Base-by-base conservation (phyloP, 1,140 invertebrate species). In the Drosophila pallidifrons region DNA sequence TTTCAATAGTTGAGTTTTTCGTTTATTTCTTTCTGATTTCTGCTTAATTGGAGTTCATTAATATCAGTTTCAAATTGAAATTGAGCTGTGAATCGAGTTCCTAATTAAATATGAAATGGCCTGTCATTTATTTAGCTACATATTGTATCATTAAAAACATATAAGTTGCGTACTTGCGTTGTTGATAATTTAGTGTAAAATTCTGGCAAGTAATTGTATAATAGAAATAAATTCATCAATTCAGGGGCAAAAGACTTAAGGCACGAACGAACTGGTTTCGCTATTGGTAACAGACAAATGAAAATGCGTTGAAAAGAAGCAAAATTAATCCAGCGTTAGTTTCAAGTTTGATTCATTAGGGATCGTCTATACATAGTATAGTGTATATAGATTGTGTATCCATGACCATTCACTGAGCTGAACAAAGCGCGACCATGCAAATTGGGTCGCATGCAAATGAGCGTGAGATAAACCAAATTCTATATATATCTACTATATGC, bases 11-110 rank as follows among this genome's bases (percentile, higher is more conserved):
- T 25, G 20, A 25, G 20, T 55, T 74, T 63, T 75, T 45, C 30
- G n/a, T 1, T n/a, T 71, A 25, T 51, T 11, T 66, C 5, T 38
- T 13, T 52, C 25, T 46, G 52, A 46, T 79, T 65, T 52, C 52
- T 41, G 75, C 79, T 88, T 89, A 88, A 88, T 83, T 88, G 68
- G 74, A 89, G 69, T 88, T 89, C 85, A 88, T 83, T 88, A 83
- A 83, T 70, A 83, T 87, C 25, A 59, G 71, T 70, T 86, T 82
- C 51, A 74, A 59, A 60, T 65, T 66, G 61, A 85, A 75, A 81
- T 79, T 49, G 83, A 86, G 79, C 66, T 65, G 67, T 61, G 46
- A 87, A 83, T 88, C 52, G 66, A 78, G 57, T 52, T 73, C 54
- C 75, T 86, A 86, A 85, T 75, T 86, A 81, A 86, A 72, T 76